Base-by-base conservation (phyloP, 2,888 invertebrate species). In the Volucella bombylans region DNA sequence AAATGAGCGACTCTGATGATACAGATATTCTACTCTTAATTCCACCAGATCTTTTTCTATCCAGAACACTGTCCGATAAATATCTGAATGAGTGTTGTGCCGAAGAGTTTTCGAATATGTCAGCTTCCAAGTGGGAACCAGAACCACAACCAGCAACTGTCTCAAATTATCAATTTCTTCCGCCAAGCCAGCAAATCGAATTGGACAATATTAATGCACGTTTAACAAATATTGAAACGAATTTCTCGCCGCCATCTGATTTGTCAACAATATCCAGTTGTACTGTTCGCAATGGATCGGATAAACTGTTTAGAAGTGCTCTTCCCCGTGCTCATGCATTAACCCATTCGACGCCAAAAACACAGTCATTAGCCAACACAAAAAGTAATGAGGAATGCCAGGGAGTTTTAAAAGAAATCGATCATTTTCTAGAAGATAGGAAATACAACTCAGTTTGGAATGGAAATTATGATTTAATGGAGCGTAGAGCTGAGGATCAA, bases 21-120 rank as follows among this genome's bases (percentile, higher is more conserved):
- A 97, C 96, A 4, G 96, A 97, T 92, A 94, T 96, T 89, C 93
- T 97, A 86, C 92, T 97, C 88, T 91, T 96, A 88, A 95, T 96
- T 90, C 96, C 96, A 82, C 96, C 96, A 12, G 94, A 96, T 90
- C 94, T 95, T 88, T 96, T 95, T 89, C 90, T 93, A 39, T 93
- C 95, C n/a, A 50, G 55, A 50, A 57, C 68, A 11, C 10, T 73
- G 43, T 67, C 80, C 38, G 67, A 80, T 8, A 47, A 57, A 10
- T 49, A 68, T 9, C 31, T 77, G 85, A 47, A 86, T 81, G 87
- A 79, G 2, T 61, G 41, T 47, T 59, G 50, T 18, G 12, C 45
- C 1, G 65, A 80, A 14, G 69, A 81, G n/a, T 31, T 57, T 18
- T 6, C 31, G 3, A 23, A 39, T 11, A 79, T 85, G 85, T 81